Evolutionary conservation across 2,113 vertebrate genomes (phyloP).

Genomic region (Propithecus coquereli): DNA sequence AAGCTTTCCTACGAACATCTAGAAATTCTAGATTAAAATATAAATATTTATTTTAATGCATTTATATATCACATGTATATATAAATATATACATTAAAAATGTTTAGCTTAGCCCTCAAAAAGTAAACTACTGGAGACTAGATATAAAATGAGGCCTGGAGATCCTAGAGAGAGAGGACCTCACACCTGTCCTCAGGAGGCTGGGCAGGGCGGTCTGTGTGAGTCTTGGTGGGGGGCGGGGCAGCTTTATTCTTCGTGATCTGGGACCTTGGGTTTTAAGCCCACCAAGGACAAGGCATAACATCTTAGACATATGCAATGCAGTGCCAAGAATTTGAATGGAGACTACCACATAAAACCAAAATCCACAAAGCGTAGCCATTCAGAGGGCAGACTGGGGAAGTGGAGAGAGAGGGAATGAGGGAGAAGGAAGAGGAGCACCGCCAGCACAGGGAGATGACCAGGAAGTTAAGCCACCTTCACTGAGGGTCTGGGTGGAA

Average conservation of each 20-base stretch:
- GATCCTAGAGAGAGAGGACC: background rate
- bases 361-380: background rate
- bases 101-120: background rate
- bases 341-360: background rate
- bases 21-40: background rate
- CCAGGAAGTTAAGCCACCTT: background rate
- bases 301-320: fast-evolving
- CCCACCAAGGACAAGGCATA: background rate
- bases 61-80: background rate
- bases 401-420: fast-evolving
- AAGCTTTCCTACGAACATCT: background rate
- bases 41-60: background rate
- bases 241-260: background rate
- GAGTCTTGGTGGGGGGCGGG: background rate
- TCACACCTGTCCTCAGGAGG: fast-evolving
- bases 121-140: background rate
- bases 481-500: background rate
- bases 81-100: background rate
- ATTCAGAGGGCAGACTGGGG: background rate
- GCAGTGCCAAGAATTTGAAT: background rate
- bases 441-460: background rate
- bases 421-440: background rate
- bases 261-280: background rate
- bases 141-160: background rate
- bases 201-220: fast-evolving